Evolutionary conservation across 2,888 invertebrate genomes (phyloP), one percentile per base, ranked within the genome.

Genomic region (Andrena hattorfiana): DNA sequence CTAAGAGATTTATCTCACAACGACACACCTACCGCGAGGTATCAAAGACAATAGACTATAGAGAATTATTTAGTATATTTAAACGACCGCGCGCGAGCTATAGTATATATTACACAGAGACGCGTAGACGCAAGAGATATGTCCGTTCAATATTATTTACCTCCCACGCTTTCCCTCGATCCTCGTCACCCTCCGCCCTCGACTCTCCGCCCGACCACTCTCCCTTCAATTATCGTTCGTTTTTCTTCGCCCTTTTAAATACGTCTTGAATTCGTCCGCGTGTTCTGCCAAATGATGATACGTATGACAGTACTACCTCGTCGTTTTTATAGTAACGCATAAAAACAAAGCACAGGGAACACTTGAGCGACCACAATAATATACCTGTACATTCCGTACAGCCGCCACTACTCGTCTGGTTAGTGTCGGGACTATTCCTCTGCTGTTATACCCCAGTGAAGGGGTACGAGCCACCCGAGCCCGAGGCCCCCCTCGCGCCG

Each of bases 1-100:
- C 68, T 56, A 26, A 26, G 49, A 81, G 89, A 76, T 86, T 92
- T 92, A 91, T 91, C 91, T 92, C 91, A 92, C 92, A 93, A 93
- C 93, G 93, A 93, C 91, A 91, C 89, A 90, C 91, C 92, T 92
- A 91, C 91, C 91, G 89, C 91, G 72, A 90, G 91, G 92, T 92
- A 92, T 92, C 90, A 91, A 90, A 92, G 92, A 93, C 93, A 93
- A 92, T 92, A 93, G 92, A 89, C 89, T 87, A 90, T 91, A 93
- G 90, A 91, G 88, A 89, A 91, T 92, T 91, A 92, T 92, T 93
- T 93, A 93, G 89, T 91, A 56, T 56, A 89, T 92, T 92, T 92
- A 91, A 87, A 90, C 76, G 77, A 73, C 85, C 75, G 74, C 84
- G 80, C 84, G 82, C 77, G 81, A 87, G 48, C 68, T 77, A 75